Conservation (phyloP, 2,797 vertebrate genomes). For the Amphiprion clarkii region DNA sequence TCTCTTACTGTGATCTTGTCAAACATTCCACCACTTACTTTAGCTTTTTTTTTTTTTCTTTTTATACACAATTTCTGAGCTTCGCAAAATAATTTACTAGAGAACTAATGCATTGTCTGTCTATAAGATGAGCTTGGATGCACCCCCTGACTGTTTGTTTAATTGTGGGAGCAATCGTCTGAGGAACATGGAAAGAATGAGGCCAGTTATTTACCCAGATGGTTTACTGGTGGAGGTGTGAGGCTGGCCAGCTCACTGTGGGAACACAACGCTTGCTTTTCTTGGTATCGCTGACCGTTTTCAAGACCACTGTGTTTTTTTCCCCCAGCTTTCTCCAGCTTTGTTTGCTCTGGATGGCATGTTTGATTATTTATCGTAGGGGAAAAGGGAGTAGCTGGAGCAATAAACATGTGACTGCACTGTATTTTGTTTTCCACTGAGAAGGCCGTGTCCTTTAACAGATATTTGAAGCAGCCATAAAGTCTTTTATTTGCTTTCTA, state of each 20-base stretch:
- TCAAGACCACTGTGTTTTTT: conserved; percentile 91
- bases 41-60: too few relatives aligned
- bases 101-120: conserved; percentile 19
- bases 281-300: conserved; percentile 92
- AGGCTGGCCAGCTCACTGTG: conserved; percentile 91
- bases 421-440: conserved; percentile 96
- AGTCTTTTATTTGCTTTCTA: conserved; percentile 88
- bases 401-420: conserved; percentile 95
- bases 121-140: conserved; percentile 81
- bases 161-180: conserved; percentile 94
- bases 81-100: conserved; percentile 28
- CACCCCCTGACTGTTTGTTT: conserved; percentile 92
- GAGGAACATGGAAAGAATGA: conserved; percentile 96
- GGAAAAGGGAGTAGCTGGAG: conserved; percentile 94
- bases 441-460: conserved; percentile 93
- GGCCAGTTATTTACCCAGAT: conserved; percentile 97
- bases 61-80: conserved; percentile 44
- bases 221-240: conserved; percentile 96
- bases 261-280: conserved; percentile 93
- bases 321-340: conserved; percentile 86
- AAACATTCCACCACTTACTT: conserved; percentile 33
- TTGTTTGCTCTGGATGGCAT: conserved; percentile 98
- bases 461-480: conserved; percentile 90
- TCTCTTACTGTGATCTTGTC: conserved; percentile 16
- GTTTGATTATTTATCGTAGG: conserved; percentile 99